Conservation (phyloP, 2,113 vertebrate genomes). For the Gracilinanus agilis region DNA sequence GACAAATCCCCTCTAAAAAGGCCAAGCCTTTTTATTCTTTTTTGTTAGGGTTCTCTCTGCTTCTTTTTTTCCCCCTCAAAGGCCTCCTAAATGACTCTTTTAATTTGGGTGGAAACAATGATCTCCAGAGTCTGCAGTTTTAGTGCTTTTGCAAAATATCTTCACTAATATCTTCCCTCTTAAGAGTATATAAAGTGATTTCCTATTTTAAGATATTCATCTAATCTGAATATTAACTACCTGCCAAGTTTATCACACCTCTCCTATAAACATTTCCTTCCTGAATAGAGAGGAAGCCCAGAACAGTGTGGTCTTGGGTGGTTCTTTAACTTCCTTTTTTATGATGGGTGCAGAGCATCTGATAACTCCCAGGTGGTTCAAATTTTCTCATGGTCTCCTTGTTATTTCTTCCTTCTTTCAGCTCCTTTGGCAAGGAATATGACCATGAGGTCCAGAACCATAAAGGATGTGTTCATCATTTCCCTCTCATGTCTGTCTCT, state of each 20-base stretch:
- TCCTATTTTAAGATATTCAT: conserved; percentile 80
- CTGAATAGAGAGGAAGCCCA: conserved; percentile 82
- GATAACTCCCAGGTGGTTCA: conserved; percentile 87
- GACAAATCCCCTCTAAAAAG: not conserved
- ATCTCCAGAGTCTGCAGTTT: conserved; percentile 81
- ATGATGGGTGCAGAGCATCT: conserved; percentile 81
- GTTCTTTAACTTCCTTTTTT: conserved; percentile 84
- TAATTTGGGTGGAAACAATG: conserved; percentile 79
- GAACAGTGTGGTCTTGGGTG: conserved; percentile 82
- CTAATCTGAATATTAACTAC: conserved; percentile 87
- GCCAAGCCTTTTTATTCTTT: not conserved
- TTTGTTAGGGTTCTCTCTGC: conserved; percentile 29
- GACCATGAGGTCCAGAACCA: conserved; percentile 84
- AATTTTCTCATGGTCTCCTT: conserved; percentile 75
- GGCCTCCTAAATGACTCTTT: conserved; percentile 78
- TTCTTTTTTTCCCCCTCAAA: conserved; percentile 24
- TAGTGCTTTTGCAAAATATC: conserved; percentile 77
- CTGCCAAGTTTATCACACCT: conserved; percentile 86
- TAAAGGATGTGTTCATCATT: conserved; percentile 88
- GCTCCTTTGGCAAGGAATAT: conserved; percentile 83
- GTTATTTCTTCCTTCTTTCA: conserved; percentile 77
- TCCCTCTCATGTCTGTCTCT: conserved; percentile 86
- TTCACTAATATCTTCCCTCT: conserved; percentile 71
- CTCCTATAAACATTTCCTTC: conserved; percentile 87
- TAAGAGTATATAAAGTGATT: conserved; percentile 77